Conservation (phyloP, 2,113 vertebrate genomes). For the Cinclus cinclus region DNA sequence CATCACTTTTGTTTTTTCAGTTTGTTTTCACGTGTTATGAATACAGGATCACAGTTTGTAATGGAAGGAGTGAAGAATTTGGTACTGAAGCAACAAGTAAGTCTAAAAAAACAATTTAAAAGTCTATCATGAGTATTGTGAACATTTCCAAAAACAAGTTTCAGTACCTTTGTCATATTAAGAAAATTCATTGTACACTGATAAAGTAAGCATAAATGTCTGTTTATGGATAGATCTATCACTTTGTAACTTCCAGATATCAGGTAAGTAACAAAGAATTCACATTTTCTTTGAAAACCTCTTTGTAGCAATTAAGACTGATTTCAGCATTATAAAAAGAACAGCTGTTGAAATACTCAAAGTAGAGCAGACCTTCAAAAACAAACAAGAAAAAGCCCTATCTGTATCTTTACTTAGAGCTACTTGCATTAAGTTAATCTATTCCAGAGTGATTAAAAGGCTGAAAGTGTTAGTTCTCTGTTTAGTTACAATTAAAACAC, state of each 20-base stretch:
- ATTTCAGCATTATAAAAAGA: neutral
- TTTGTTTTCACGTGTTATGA: slow-evolving; percentile 96
- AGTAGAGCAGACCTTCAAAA: neutral
- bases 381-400: neutral
- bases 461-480: neutral
- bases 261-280: neutral
- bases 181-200: neutral
- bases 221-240: neutral
- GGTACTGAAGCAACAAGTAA: slow-evolving; percentile 95
- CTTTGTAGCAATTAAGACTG: neutral
- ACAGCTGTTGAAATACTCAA: neutral
- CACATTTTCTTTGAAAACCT: neutral
- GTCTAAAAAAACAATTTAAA: slow-evolving; percentile 19
- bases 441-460: neutral
- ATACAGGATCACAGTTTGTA: slow-evolving; percentile 95
- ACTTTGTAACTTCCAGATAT: neutral
- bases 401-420: neutral
- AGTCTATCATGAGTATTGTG: neutral
- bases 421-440: neutral
- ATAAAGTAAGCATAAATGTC: neutral
- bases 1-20: slow-evolving; percentile 69
- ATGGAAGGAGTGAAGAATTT: slow-evolving; percentile 99
- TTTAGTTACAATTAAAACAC: neutral
- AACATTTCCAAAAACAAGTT: neutral
- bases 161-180: neutral